A percentile compares a stretch with the other conserved stretches of the same genome.
Conservation (phyloP, 92 coral and sea anemone species). For the Galaxea fascicularis region DNA sequence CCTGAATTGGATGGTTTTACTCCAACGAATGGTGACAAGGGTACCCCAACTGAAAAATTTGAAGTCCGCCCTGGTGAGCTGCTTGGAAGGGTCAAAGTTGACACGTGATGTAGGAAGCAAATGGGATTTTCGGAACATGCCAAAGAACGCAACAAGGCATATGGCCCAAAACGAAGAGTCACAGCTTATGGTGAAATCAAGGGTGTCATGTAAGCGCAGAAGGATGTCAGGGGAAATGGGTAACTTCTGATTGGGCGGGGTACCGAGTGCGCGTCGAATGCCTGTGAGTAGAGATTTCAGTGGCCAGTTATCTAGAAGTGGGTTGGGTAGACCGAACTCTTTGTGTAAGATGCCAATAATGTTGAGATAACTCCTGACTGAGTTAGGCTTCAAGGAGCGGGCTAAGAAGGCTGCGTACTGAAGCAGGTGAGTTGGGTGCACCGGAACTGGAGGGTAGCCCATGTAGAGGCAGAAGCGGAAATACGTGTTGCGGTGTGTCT, state of each 20-base stretch:
- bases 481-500: constrained; percentile 50
- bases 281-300: no score
- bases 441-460: constrained; percentile 46
- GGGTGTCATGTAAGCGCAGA: no score
- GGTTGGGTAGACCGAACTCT: constrained; percentile 50
- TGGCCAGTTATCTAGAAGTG: constrained; percentile 46
- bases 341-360: constrained; percentile 50
- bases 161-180: constrained; percentile 60
- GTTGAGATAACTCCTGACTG: constrained; percentile 39
- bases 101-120: constrained; percentile 24
- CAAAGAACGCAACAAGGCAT: constrained; percentile 40
- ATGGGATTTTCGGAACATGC: constrained; percentile 50
- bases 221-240: constrained; percentile 39
- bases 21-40: constrained; percentile 48
- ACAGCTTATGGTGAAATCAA: constrained; percentile 1
- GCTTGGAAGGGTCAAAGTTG: constrained; percentile 36
- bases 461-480: constrained; percentile 47
- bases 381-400: constrained; percentile 27
- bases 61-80: constrained; percentile 52
- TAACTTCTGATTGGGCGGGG: constrained; percentile 31
- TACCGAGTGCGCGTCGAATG: constrained; percentile 24
- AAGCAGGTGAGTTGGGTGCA: constrained; percentile 16
- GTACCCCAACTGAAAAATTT: constrained; percentile 40
- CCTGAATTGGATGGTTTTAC: no score
- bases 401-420: no score